These are phyloP conservation scores for Scomberomorus guttatus DNA, from an alignment of 2,797 vertebrate genomes.

Conservation along the genomic window DNA sequence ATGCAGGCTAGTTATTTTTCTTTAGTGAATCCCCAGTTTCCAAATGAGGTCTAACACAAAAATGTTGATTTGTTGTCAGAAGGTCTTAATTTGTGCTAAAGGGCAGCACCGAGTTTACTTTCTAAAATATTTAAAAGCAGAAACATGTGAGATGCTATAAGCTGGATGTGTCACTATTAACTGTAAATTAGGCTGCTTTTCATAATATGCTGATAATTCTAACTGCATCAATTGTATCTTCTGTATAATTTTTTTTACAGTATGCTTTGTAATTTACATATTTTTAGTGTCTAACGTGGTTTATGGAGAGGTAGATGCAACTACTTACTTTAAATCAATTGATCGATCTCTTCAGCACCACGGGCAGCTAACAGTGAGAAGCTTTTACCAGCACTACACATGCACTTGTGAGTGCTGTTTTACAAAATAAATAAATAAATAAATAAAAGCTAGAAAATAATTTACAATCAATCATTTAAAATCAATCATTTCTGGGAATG, in stretches of 20 bases:
- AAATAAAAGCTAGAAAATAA: slow-evolving; percentile 15
- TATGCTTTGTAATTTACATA: neutral
- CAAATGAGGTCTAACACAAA: neutral
- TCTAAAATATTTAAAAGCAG: neutral
- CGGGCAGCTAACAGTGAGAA: slow-evolving; percentile 5
- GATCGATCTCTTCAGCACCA: slow-evolving; percentile 3
- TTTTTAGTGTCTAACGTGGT: neutral
- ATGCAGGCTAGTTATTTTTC: neutral
- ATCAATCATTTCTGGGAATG: no score
- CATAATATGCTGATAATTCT: neutral
- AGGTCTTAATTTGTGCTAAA: slow-evolving; percentile 16
- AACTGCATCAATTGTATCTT: neutral
- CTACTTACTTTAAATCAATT: slow-evolving; percentile 15
- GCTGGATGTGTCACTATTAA: slow-evolving; percentile 18
- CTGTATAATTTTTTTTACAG: neutral
- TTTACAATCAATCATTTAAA: slow-evolving; percentile 23
- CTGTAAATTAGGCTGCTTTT: slow-evolving; percentile 16
- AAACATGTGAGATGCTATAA: slow-evolving; percentile 9
- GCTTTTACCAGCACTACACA: slow-evolving; percentile 2
- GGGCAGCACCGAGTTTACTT: slow-evolving; percentile 23
- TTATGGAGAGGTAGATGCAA: slow-evolving; percentile 5
- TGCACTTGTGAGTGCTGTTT: slow-evolving; percentile 22
- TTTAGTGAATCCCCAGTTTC: neutral
- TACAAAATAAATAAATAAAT: neutral
- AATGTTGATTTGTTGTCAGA: slow-evolving; percentile 11